Conservation (phyloP, 2,113 vertebrate genomes). For the Gymnarchus niloticus region DNA sequence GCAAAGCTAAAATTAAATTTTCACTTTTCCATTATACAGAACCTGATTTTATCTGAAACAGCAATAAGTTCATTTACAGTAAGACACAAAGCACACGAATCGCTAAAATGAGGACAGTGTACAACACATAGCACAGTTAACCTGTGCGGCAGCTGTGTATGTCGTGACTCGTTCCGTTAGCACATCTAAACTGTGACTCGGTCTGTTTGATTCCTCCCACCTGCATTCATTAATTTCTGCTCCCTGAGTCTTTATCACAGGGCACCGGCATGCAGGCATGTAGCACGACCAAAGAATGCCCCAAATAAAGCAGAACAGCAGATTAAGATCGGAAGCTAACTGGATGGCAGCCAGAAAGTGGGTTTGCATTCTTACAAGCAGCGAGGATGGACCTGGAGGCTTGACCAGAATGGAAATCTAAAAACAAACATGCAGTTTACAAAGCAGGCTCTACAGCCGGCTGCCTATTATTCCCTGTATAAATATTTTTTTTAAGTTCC, state of each 20-base stretch:
- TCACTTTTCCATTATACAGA: background rate
- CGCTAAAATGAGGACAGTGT: background rate
- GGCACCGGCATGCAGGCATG: background rate
- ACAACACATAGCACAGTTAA: background rate
- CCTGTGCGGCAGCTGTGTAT: background rate
- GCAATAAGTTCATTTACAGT: background rate
- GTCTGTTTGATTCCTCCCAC: background rate
- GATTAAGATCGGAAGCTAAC: background rate
- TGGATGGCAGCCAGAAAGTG: background rate
- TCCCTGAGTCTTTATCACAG: background rate
- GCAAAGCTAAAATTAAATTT: background rate
- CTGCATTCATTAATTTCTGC: background rate
- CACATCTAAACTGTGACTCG: background rate
- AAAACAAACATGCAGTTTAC: background rate
- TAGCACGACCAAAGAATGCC: background rate
- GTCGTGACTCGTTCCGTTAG: background rate
- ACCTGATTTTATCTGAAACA: background rate
- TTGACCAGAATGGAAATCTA: conserved; percentile 1
- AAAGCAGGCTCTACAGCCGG: background rate
- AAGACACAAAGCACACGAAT: background rate
- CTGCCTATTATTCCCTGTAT: background rate
- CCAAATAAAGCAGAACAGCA: background rate
- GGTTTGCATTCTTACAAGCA: background rate
- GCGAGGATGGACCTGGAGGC: background rate
- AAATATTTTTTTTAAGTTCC: background rate